Conservation (phyloP, 2,113 vertebrate species). For the Dunckerocampus dactyliophorus region DNA sequence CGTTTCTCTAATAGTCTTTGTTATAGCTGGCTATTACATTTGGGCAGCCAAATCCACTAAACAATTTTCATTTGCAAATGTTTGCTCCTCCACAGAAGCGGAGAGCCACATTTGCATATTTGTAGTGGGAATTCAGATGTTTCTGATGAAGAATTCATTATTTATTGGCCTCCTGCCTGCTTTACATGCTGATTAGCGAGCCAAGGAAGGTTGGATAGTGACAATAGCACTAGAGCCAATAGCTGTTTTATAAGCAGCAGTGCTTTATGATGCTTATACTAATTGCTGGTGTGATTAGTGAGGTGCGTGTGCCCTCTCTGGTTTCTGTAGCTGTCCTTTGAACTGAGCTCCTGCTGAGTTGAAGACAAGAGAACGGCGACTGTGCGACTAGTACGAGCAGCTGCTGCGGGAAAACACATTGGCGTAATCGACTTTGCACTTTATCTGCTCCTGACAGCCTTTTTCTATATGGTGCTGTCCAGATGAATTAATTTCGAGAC, state of each 20-base stretch:
- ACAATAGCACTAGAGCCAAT: constrained; percentile 56
- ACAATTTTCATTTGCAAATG: constrained; percentile 60
- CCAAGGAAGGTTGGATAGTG: constrained; percentile 45
- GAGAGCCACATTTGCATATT: constrained; percentile 30
- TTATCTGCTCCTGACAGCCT: constrained; percentile 61
- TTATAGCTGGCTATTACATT: constrained; percentile 26
- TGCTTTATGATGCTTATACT: constrained; percentile 67
- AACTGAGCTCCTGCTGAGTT: constrained; percentile 39
- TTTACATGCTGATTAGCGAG: constrained; percentile 55
- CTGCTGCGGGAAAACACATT: constrained; percentile 48
- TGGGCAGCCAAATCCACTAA: constrained; percentile 52
- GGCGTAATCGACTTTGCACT: constrained; percentile 58
- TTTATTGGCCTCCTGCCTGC: constrained; percentile 37
- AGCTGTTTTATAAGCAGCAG: constrained; percentile 57
- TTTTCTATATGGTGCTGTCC: constrained; percentile 62
- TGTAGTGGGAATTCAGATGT: constrained; percentile 38
- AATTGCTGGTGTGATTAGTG: constrained; percentile 73
- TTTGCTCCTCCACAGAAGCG: constrained; percentile 53
- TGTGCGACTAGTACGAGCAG: constrained; percentile 23
- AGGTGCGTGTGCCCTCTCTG: constrained; percentile 51
- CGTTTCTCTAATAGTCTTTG: constrained; percentile 7
- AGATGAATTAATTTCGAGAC: constrained; percentile 62
- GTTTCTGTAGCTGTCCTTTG: constrained; percentile 45
- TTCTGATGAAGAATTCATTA: constrained; percentile 60
- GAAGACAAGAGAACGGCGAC: constrained; percentile 36